Percentiles rank a stretch among this genome's conserved stretches.
These are phyloP conservation scores for Leptinotarsa defecta DNA, from an alignment of 1,140 invertebrate genomes.

Conservation along the genomic window DNA sequence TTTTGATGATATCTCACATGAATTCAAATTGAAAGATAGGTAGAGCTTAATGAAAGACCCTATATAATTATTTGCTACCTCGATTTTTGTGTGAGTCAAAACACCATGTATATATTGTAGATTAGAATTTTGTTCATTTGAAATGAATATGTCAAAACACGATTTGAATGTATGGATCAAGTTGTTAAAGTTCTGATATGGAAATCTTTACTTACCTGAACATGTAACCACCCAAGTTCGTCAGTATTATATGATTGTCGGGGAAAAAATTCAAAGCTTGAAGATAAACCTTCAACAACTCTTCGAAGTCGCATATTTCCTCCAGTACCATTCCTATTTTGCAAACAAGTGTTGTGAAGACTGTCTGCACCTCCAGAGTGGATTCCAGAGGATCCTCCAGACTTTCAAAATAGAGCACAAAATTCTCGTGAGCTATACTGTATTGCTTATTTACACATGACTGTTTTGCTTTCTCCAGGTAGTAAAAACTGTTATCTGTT, in stretches of 20 bases:
- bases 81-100: no score
- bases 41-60: no score
- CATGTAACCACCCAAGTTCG: constrained; percentile 46
- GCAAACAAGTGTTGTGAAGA: constrained; percentile 36
- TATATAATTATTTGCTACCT: no score
- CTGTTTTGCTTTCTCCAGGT: constrained; percentile 39
- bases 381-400: constrained; percentile 34
- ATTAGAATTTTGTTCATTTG: no score
- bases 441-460: constrained; percentile 35
- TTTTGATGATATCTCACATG: no score
- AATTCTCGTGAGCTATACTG: constrained; percentile 38
- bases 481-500: constrained; percentile 34
- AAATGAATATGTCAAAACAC: no score
- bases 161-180: no score
- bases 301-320: constrained; percentile 35
- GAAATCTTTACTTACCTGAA: constrained; percentile 38
- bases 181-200: neutral
- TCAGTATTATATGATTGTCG: constrained; percentile 42
- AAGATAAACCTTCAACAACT: constrained; percentile 43
- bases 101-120: no score
- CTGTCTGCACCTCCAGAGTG: constrained; percentile 32
- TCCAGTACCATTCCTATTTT: constrained; percentile 37
- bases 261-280: constrained; percentile 45
- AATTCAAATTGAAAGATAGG: no score
- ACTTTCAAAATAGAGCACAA: constrained; percentile 42